Evolutionary conservation across 2,113 vertebrate species (phyloP).

Genomic region (Gopherus evgoodei): DNA sequence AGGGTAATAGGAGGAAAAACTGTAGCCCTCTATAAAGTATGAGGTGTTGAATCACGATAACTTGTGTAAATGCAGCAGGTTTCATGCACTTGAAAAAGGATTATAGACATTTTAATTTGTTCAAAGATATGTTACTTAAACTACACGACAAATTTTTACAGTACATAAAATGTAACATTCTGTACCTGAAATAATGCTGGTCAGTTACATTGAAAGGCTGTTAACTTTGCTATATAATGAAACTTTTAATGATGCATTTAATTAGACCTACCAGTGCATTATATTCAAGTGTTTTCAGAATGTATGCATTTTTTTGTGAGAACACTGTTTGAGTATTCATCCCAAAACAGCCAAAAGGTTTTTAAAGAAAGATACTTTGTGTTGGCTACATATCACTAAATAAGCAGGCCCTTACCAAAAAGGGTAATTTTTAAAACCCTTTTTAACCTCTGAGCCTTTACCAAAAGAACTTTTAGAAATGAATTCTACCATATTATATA

Average conservation of each 20-base stretch:
- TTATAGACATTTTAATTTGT: constrained; percentile 35
- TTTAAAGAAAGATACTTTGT: fast-evolving
- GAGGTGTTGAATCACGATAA: neutral
- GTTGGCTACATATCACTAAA: neutral
- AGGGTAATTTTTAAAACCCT: neutral
- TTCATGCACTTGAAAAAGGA: constrained; percentile 14
- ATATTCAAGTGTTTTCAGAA: neutral
- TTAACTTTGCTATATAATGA: neutral
- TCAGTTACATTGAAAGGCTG: neutral
- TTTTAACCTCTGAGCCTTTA: neutral
- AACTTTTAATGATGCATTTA: neutral
- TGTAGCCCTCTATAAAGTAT: constrained; percentile 29
- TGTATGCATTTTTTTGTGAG: neutral
- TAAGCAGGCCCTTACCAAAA: neutral
- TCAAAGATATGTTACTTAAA: neutral
- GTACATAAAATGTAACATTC: neutral
- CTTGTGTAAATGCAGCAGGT: neutral
- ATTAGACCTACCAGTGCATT: neutral
- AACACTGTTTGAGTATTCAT: neutral
- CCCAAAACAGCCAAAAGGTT: neutral
- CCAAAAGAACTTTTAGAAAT: neutral
- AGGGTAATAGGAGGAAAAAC: constrained; percentile 35
- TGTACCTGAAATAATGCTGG: neutral
- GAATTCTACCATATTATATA: neutral
- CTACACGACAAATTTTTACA: neutral